A percentile compares a stretch with the other conserved stretches of the same genome.
Conservation (phyloP, 2,797 vertebrate species). For the Centroberyx gerrardi region DNA sequence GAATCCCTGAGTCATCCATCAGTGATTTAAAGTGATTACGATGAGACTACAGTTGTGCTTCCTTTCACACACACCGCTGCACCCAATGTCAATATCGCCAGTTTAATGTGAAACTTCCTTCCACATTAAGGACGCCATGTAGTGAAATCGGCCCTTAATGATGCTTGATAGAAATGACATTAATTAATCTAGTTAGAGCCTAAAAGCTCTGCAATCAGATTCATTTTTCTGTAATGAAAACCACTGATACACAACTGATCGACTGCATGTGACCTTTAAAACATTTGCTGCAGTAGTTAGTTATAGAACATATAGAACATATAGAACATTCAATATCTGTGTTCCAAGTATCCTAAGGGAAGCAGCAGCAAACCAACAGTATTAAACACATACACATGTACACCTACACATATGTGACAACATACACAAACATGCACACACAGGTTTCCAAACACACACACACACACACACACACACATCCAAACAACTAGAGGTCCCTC, state of each 20-base stretch:
- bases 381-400: not conserved
- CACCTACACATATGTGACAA: conserved; percentile 2
- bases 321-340: too few species aligned
- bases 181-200: not conserved
- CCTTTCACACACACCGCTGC: conserved; percentile 20
- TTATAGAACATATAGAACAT: too few species aligned
- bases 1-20: conserved; percentile 48
- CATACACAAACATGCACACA: not conserved
- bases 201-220: not conserved
- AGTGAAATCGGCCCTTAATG: not conserved
- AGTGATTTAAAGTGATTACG: conserved; percentile 37
- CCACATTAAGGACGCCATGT: not conserved
- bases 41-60: conserved; percentile 29
- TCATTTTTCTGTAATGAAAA: not conserved
- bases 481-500: conserved; percentile 5
- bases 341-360: not conserved
- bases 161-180: conserved; percentile 6
- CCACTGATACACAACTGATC: too few species aligned
- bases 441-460: not conserved
- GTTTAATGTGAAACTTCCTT: conserved; percentile 8
- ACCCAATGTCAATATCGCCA: conserved; percentile 3
- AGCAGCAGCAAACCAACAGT: not conserved
- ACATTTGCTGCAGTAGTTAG: too few species aligned
- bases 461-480: not conserved
- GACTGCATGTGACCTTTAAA: too few species aligned